A percentile compares a stretch with the other conserved stretches of the same genome.
Evolutionary conservation across 2,797 vertebrate species (phyloP).

Genomic region (Malacoraja senta): DNA sequence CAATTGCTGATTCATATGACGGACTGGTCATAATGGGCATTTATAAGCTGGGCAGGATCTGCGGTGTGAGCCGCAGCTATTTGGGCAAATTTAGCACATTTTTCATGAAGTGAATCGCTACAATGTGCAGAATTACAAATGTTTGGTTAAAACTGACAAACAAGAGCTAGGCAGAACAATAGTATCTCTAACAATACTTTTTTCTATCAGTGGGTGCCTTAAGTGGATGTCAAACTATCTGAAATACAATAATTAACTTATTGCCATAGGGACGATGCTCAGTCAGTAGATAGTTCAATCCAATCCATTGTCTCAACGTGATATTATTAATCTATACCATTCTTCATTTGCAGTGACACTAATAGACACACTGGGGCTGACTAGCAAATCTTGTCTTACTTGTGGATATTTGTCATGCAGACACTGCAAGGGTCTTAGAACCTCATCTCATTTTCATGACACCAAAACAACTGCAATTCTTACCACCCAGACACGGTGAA

Average conservation of each 20-base stretch:
- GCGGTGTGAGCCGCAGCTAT: background rate
- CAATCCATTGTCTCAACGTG: background rate
- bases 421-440: background rate
- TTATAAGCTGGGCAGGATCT: no score
- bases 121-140: background rate
- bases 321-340: background rate
- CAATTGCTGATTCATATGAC: no score
- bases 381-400: background rate
- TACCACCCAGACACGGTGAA: background rate
- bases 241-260: background rate
- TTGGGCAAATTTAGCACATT: background rate
- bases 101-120: background rate
- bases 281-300: background rate
- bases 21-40: no score
- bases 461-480: background rate
- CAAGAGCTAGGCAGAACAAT: background rate
- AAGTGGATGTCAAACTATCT: background rate
- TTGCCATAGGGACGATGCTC: background rate
- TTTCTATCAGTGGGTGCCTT: background rate
- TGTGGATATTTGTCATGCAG: background rate
- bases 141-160: background rate
- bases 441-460: background rate
- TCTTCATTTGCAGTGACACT: background rate
- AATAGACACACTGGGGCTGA: background rate
- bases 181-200: background rate